Evolutionary conservation across 2,113 vertebrate genomes (phyloP).

Genomic region (Phrynocephalus versicolor): DNA sequence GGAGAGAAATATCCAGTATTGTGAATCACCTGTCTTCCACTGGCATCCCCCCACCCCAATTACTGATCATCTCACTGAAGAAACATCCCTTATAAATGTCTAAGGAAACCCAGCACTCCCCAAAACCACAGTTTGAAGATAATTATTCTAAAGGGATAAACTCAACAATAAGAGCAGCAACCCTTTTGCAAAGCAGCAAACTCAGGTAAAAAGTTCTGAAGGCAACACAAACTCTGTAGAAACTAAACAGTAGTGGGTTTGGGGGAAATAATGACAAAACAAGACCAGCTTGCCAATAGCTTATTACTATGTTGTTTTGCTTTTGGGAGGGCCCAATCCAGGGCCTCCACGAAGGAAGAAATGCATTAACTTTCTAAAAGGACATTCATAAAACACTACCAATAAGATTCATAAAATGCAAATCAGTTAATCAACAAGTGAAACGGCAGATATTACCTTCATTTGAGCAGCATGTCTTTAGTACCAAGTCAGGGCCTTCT

Average conservation of each 20-base stretch:
- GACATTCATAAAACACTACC: neutral
- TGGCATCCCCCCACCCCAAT: neutral
- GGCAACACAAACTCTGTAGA: too few relatives aligned
- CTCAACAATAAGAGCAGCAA: neutral
- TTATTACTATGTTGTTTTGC: neutral
- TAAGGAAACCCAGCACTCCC: neutral
- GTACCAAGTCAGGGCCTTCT: slow-evolving; percentile 70
- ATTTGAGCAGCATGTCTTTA: slow-evolving; percentile 71
- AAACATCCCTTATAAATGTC: neutral
- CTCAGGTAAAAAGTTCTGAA: neutral
- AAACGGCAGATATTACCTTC: slow-evolving; percentile 37
- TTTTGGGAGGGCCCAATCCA: neutral
- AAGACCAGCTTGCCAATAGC: too few relatives aligned
- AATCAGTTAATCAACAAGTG: neutral
- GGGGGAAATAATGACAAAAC: too few relatives aligned
- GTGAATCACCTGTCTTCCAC: neutral
- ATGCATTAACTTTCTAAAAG: neutral
- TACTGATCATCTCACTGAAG: neutral
- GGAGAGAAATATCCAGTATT: neutral
- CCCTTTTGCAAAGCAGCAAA: neutral
- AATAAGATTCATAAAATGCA: neutral
- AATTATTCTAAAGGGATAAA: too few relatives aligned
- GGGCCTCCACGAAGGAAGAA: neutral
- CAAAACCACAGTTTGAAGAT: neutral
- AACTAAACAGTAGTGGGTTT: too few relatives aligned